A percentile compares a stretch with the other conserved stretches of the same genome.
Evolutionary conservation across 2,113 vertebrate genomes (phyloP).

Genomic region (Upupa epops): DNA sequence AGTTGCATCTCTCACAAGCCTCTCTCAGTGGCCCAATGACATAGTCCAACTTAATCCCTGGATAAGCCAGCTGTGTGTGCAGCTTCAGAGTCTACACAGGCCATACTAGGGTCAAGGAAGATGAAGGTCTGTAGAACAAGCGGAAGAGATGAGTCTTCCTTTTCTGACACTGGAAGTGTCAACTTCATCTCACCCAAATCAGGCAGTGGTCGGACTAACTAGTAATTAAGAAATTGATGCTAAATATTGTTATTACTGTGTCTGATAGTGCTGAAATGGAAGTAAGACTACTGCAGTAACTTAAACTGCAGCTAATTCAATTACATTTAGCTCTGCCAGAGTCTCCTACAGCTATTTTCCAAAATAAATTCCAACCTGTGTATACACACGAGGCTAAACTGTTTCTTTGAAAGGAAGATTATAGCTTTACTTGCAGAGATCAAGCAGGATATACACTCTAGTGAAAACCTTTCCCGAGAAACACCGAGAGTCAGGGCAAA

Average conservation of each 20-base stretch:
- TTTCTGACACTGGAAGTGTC: not conserved
- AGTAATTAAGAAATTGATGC: not conserved
- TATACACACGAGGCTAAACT: conserved; percentile 18
- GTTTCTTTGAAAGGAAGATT: conserved; percentile 54
- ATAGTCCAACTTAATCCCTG: not conserved
- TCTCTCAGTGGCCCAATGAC: not conserved
- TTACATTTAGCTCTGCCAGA: conserved; percentile 29
- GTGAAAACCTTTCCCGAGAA: conserved; percentile 33
- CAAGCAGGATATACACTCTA: conserved; percentile 3
- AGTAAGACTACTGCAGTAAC: not conserved
- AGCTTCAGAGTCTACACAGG: not conserved
- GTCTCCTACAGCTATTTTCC: conserved; percentile 13
- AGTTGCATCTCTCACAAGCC: not conserved
- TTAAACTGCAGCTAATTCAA: conserved; percentile 32
- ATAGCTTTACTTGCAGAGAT: conserved; percentile 46
- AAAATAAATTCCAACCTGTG: conserved; percentile 47
- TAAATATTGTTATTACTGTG: not conserved
- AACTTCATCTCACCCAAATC: not conserved
- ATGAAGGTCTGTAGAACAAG: not conserved
- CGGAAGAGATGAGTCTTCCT: not conserved
- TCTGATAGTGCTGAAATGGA: conserved; percentile 10
- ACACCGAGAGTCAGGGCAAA: conserved; percentile 13
- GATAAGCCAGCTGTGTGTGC: not conserved
- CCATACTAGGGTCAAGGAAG: not conserved
- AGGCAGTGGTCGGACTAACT: not conserved